phyloP scores from a whole-genome alignment of 2,888 invertebrate genomes.

The Nowickia ferox region DNA sequence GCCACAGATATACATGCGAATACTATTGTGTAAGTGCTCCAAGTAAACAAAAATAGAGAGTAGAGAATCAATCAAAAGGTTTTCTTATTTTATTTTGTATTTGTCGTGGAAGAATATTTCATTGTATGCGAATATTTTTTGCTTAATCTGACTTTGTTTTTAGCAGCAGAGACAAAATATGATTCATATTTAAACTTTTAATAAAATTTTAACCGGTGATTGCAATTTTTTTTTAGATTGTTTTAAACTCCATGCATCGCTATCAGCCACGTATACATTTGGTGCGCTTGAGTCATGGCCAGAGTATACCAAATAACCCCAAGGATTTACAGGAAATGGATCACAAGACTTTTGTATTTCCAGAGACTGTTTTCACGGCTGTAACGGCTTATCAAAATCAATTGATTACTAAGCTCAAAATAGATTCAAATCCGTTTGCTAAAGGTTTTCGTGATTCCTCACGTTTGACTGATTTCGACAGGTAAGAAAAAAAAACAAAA shows the following conservation, averaged over 20 bases:
- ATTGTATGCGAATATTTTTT: too few species aligned
- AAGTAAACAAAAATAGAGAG: too few species aligned
- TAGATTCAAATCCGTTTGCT: constrained; percentile 99
- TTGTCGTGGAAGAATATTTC: too few species aligned
- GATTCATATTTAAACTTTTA: not conserved
- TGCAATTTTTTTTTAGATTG: constrained; percentile 88
- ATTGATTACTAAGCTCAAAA: constrained; percentile 98
- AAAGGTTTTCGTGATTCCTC: constrained; percentile 99
- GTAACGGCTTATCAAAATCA: constrained; percentile 99
- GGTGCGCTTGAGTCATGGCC: constrained; percentile 93
- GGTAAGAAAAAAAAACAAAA: constrained; percentile 84
- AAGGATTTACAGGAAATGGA: constrained; percentile 95
- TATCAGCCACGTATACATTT: constrained; percentile 99
- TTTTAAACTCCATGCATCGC: constrained; percentile 99
- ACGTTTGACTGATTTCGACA: constrained; percentile 96
- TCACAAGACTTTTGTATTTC: constrained; percentile 97
- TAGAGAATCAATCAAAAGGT: too few species aligned
- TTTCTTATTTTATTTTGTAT: too few species aligned
- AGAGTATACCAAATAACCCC: constrained; percentile 88
- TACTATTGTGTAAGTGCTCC: too few species aligned
- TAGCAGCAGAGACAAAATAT: too few species aligned
- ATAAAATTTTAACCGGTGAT: not conserved
- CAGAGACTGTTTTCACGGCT: constrained; percentile 99
- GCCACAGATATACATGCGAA: too few species aligned
- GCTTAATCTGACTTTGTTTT: too few species aligned